Conservation (phyloP, 2,888 invertebrate species). For the Pachymerium ferrugineum region DNA sequence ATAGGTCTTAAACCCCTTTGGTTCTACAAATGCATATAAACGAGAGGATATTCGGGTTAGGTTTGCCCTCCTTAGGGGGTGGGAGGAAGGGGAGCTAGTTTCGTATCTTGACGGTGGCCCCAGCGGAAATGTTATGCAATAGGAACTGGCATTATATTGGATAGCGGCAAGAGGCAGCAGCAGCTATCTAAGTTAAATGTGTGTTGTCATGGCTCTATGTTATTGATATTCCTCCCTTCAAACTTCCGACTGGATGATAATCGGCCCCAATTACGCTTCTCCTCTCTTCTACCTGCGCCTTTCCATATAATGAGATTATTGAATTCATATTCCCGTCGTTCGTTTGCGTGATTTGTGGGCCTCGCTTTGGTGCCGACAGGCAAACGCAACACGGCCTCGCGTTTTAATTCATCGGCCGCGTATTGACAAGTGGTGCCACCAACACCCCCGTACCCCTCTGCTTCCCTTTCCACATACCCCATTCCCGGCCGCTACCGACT, state of each 20-base stretch:
- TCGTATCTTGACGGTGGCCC: conserved; percentile 22
- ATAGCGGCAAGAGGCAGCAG: conserved; percentile 25
- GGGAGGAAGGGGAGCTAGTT: conserved; percentile 22
- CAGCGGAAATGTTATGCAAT: conserved; percentile 25
- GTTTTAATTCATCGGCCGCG: conserved; percentile 24
- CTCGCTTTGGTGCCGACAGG: conserved; percentile 27
- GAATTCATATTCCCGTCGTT: conserved; percentile 27
- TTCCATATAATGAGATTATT: conserved; percentile 24
- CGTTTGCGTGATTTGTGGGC: conserved; percentile 27
- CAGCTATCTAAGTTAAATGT: conserved; percentile 27
- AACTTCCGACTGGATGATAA: conserved; percentile 25
- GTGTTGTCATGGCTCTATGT: conserved; percentile 27
- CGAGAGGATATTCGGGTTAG: conserved; percentile 19
- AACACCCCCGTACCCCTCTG: background rate
- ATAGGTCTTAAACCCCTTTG: conserved; percentile 19
- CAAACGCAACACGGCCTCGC: conserved; percentile 27
- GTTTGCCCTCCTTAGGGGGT: conserved; percentile 20
- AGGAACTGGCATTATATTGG: conserved; percentile 15
- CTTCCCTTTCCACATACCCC: background rate
- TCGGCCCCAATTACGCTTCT: conserved; percentile 22
- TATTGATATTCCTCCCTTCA: conserved; percentile 27
- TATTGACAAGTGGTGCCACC: conserved; percentile 22
- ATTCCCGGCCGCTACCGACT: conserved; percentile 21
- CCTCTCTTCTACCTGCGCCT: conserved; percentile 24
- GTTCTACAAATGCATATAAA: conserved; percentile 23